These are phyloP conservation scores for Petroica traversi DNA, from an alignment of 2,113 vertebrate genomes.

Conservation along the genomic window DNA sequence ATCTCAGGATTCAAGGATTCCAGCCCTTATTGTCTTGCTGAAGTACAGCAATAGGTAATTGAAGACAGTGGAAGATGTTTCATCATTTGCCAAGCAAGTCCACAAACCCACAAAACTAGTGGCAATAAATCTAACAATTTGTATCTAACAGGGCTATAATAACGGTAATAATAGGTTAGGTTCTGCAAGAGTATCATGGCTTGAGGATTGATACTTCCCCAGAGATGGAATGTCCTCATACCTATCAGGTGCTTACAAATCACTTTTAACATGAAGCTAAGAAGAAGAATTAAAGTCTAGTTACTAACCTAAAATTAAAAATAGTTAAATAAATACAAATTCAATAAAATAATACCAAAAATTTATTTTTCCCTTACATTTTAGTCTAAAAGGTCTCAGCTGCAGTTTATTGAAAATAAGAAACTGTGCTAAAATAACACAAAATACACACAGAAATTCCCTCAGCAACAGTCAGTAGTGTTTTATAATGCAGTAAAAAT, in stretches of 20 bases:
- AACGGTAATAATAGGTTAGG: not conserved
- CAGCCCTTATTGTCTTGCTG: not conserved
- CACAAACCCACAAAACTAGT: not conserved
- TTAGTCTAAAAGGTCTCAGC: not conserved
- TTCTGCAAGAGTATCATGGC: not conserved
- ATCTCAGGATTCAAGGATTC: not conserved
- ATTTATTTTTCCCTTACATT: not conserved
- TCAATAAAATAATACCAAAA: not conserved
- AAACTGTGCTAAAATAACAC: not conserved
- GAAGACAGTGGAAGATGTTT: not conserved
- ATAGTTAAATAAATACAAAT: not conserved
- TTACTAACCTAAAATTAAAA: not conserved
- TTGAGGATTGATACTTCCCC: not conserved
- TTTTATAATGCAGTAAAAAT: not conserved
- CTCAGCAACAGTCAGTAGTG: not conserved
- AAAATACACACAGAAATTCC: not conserved
- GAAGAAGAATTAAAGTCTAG: not conserved
- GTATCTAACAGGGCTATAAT: not conserved
- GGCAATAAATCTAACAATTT: not conserved
- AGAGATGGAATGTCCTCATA: not conserved
- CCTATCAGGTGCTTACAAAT: not conserved
- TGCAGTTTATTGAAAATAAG: not conserved
- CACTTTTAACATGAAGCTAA: not conserved
- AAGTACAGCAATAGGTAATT: not conserved
- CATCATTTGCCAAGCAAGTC: not conserved